phyloP scores from a whole-genome alignment of 2,888 invertebrate genomes.

The Aethes cnicana region DNA sequence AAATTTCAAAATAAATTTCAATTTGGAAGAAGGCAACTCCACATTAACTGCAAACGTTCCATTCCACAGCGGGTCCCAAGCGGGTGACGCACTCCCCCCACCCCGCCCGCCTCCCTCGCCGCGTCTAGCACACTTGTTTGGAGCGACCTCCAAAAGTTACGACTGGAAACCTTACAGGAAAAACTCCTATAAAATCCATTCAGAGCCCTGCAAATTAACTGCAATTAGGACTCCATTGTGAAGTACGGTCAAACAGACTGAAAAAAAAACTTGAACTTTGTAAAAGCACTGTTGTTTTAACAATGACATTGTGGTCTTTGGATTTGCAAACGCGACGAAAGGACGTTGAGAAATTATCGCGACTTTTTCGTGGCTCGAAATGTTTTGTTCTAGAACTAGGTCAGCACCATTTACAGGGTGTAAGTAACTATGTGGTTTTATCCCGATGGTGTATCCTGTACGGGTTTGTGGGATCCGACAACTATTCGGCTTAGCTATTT shows the following conservation, averaged over 20 bases:
- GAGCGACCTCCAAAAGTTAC: conserved; percentile 69
- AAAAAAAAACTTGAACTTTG: conserved; percentile 36
- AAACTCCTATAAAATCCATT: conserved; percentile 31
- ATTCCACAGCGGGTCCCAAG: conserved; percentile 40
- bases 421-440: conserved; percentile 33
- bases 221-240: conserved; percentile 50
- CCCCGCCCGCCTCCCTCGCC: conserved; percentile 37
- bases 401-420: neutral
- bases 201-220: conserved; percentile 33
- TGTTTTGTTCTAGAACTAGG: neutral
- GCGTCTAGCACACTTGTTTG: conserved; percentile 65
- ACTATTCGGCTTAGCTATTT: conserved; percentile 30
- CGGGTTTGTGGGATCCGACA: conserved; percentile 15
- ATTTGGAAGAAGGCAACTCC: conserved; percentile 28
- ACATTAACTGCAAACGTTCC: conserved; percentile 37
- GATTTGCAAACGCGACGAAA: neutral
- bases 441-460: conserved; percentile 11
- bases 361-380: neutral
- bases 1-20: conserved; percentile 26
- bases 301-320: conserved; percentile 19
- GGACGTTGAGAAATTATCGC: neutral
- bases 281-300: conserved; percentile 10
- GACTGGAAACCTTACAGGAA: conserved; percentile 37
- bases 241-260: conserved; percentile 42
- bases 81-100: conserved; percentile 35